Evolutionary conservation across 1,140 invertebrate genomes (phyloP), one percentile per base, ranked within the genome.

Genomic region (Colletes gigas): DNA sequence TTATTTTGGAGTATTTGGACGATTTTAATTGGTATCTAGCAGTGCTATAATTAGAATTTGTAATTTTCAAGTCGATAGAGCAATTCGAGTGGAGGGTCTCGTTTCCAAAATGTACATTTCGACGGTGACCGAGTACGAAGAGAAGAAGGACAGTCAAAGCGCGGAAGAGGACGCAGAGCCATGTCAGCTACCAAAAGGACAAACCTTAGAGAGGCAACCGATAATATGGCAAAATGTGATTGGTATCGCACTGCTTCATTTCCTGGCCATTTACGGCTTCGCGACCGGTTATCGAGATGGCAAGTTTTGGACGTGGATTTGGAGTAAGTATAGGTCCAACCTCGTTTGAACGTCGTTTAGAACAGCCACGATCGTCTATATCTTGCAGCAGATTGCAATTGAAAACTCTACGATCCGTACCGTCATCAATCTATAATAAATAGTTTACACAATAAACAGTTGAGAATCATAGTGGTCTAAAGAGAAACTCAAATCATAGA

Each of bases 151-250:
- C 9, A 52, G 62, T 9, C 68, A 66, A 3, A 60, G 5, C 15
- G 21, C 21, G 44, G 82, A 88, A 62, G 30, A 70, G 17, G 77
- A 66, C 15, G 78, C 63, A 4, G 83, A 88, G 62, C 85, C 83
- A 17, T 57, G 70, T 69, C 66, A 84, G 63, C 75, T 82, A 17
- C 39, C 80, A 30, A 71, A 81, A 59, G 68, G 80, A 66, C 44
- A 80, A 52, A 50, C 39, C 55, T 19, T 50, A 41, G 84, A 73
- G 1, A 68, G 78, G 5, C 91, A 92, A 57, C 91, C 90, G 19
- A 69, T 90, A 21, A 92, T 93, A 74, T 93, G 91, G 92, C 60
- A 74, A 19, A 93, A 92, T 73, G 88, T 92, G 59, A 83, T 93
- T 77, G 91, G 81, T 15, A 81, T 93, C 44, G 80, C 81, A 8